Percentiles rank a stretch among this genome's conserved stretches.
Conservation (phyloP, 1,140 invertebrate species). For the Galleria mellonella region DNA sequence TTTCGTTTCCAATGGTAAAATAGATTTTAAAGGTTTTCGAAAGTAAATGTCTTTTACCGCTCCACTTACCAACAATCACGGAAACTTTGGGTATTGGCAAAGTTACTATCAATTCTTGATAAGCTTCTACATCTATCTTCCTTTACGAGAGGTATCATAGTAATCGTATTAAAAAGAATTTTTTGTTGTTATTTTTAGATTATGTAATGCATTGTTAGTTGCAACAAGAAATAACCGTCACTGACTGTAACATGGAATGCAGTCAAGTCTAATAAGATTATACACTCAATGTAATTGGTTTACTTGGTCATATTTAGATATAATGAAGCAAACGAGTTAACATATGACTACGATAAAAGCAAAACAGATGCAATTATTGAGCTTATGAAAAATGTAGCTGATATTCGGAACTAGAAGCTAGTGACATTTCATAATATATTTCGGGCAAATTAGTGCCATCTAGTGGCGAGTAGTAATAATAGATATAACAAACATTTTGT, state of each 20-base stretch:
- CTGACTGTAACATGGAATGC: constrained; percentile 12
- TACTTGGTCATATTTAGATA: constrained; percentile 11
- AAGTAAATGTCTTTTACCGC: too few species aligned
- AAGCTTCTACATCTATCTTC: constrained; percentile 17
- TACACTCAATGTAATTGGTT: constrained; percentile 38
- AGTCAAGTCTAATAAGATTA: constrained; percentile 40
- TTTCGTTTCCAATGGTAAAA: too few species aligned
- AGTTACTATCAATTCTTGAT: constrained; percentile 8
- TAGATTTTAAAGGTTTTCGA: too few species aligned
- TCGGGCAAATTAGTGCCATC: background rate
- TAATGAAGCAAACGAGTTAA: too few species aligned
- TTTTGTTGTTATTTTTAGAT: background rate
- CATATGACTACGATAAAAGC: too few species aligned
- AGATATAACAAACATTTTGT: background rate
- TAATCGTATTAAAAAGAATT: background rate
- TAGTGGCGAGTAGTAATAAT: constrained; percentile 8
- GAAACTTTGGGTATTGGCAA: constrained; percentile 13
- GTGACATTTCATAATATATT: too few species aligned
- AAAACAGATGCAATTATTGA: too few species aligned
- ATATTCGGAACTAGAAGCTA: too few species aligned
- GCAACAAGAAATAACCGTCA: constrained; percentile 2
- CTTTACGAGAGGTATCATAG: constrained; percentile 1
- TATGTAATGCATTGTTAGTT: background rate
- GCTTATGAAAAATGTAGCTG: too few species aligned
- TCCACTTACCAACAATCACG: constrained; percentile 27